Percentiles rank a stretch among this genome's conserved stretches.
Conservation (phyloP, 1,140 invertebrate species). For the Heliconius nattereri region DNA sequence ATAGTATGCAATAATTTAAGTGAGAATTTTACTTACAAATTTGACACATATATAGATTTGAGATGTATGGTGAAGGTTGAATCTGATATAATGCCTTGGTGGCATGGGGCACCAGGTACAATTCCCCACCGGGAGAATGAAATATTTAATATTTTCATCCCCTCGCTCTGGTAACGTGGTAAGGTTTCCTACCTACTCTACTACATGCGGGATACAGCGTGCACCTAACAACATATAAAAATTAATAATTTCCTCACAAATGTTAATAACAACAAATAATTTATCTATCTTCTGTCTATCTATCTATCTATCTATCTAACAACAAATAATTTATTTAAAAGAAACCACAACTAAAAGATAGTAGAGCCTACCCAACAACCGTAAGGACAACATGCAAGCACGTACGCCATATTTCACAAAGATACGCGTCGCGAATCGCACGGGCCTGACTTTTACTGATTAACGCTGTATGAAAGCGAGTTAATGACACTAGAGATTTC, state of each 20-base stretch:
- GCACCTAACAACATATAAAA: too few species aligned
- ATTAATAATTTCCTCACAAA: neutral
- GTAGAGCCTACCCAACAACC: neutral
- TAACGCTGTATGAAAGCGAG: constrained; percentile 43
- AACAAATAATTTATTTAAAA: neutral
- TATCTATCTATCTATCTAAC: neutral
- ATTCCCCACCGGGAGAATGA: too few species aligned
- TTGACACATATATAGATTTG: too few species aligned
- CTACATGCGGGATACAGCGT: too few species aligned
- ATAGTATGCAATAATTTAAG: neutral
- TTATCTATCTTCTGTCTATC: neutral
- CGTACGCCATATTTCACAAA: constrained; percentile 47
- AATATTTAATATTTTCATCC: too few species aligned
- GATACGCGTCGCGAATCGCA: constrained; percentile 40
- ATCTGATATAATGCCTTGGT: too few species aligned
- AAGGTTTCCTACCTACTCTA: too few species aligned
- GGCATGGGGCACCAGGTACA: too few species aligned
- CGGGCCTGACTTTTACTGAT: constrained; percentile 39
- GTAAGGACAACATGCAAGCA: constrained; percentile 27
- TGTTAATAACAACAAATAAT: neutral
- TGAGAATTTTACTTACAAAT: neutral
- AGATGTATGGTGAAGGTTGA: too few species aligned
- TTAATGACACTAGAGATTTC: constrained; percentile 48
- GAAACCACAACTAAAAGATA: neutral
- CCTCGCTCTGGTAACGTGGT: too few species aligned